Base-by-base conservation (phyloP, 2,113 vertebrate species). In the Megaptera novaeangliae region DNA sequence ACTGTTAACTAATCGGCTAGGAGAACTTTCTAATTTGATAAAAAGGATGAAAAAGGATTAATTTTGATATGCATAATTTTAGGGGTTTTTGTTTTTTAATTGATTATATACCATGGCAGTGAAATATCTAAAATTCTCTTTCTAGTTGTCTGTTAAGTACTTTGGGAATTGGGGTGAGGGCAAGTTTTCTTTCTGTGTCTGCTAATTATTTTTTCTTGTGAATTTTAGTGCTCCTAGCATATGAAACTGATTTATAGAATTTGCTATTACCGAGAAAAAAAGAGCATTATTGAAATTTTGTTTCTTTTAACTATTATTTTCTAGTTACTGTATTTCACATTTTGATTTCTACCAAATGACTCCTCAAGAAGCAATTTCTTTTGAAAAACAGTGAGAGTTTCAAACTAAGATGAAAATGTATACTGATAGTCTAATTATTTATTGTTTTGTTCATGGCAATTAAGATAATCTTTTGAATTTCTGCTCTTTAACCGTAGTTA, bases 261-360 rank as follows among this genome's bases (percentile, higher is more conserved):
- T 87, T 78, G 34, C 88, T 61, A 55, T n/a, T 66, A 72, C 12
- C 29, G 78, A 69, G 52, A 96, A 96, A 94, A 9, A 93, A 89
- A 29, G 63, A 64, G 36, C 4, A 77, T 81, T 90, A 69, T 21
- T 96, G 52, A 83, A 87, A 59, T 83, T 93, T 92, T 94, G 36
- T 97, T 80, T 94, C 82, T 44, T 57, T 89, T 90, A 61, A 29
- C 44, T 61, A 20, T 93, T 93, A 39, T 95, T 84, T 95, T 92
- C 17, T 80, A 64, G 77, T 86, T 96, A 71, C 17, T 68, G 6
- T 80, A 72, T 88, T 93, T 96, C 36, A 71, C 18, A 61, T 77
- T 97, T 98, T 96, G 52, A 72, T 96, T 91, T 97, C 36, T 91
- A 34, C 59, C 34, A 97, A 61, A 81, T 95, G 23, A 91, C 46